Conservation (phyloP, 2,888 invertebrate genomes). For the Holacanthella duospinosa region DNA sequence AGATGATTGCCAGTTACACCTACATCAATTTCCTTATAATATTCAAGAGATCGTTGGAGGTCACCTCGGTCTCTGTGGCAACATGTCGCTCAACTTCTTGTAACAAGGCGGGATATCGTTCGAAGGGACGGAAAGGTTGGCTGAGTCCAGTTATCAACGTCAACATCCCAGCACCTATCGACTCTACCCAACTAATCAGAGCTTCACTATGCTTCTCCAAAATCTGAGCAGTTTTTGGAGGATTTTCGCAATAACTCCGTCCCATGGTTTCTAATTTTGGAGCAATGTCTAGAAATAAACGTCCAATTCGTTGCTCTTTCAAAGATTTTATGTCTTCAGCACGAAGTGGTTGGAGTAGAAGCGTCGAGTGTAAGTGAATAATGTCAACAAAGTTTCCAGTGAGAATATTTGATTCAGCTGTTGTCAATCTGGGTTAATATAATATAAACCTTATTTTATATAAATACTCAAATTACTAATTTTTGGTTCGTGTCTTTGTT, state of each 20-base stretch:
- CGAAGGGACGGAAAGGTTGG: slow-evolving; percentile 86
- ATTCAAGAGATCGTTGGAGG: slow-evolving; percentile 84
- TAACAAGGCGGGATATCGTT: slow-evolving; percentile 86
- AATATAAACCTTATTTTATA: no score
- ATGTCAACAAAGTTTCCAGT: slow-evolving; percentile 83
- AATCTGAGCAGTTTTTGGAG: slow-evolving; percentile 88
- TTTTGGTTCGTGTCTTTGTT: not conserved
- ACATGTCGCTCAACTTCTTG: slow-evolving; percentile 93
- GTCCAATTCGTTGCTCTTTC: slow-evolving; percentile 76
- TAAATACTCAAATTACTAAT: not conserved
- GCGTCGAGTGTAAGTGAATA: slow-evolving; percentile 42
- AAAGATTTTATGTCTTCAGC: slow-evolving; percentile 40
- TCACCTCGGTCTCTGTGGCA: slow-evolving; percentile 92
- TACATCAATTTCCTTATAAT: slow-evolving; percentile 91
- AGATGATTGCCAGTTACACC: slow-evolving; percentile 82
- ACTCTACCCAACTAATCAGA: slow-evolving; percentile 38
- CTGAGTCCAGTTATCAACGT: slow-evolving; percentile 86
- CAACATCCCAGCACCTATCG: slow-evolving; percentile 77
- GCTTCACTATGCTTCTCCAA: slow-evolving; percentile 82
- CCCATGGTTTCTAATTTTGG: slow-evolving; percentile 73
- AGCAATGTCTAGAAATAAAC: slow-evolving; percentile 75
- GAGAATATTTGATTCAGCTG: slow-evolving; percentile 72
- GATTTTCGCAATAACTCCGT: slow-evolving; percentile 78
- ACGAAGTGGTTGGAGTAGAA: slow-evolving; percentile 16
- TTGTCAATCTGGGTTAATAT: slow-evolving; percentile 56